Base-by-base conservation (phyloP, 2,113 vertebrate species). In the Vireo altiloquus region DNA sequence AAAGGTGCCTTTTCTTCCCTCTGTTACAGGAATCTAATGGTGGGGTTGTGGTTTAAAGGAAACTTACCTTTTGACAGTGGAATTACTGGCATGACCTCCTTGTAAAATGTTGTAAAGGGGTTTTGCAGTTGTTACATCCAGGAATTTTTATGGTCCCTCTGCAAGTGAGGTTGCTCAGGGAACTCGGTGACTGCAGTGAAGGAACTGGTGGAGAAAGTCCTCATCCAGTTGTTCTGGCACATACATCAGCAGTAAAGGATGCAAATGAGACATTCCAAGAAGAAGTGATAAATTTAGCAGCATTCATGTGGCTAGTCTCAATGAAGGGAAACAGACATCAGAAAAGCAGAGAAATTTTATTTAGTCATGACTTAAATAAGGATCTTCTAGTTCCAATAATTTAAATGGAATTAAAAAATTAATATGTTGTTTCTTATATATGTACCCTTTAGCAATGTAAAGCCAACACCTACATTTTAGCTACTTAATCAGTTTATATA, bases 201-300 rank as follows among this genome's bases (percentile, higher is more conserved):
- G 53, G 64, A 87, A 33, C 22, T 66, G 50, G 8, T 50, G 56
- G 50, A 25, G 44, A 66, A 86, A 53, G 59, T 61, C 74, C 54
- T 22, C n/a, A 61, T 44, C 31, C 63, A 24, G 28, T 71, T 63
- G 14, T 70, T 77, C 82, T 94, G 87, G 68, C 69, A 56, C 65
- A 78, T 63, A 25, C 30, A 25, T 59, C 39, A 82, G n/a, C 17
- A 54, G 30, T 66, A 74, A 92, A 89, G 70, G 82, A 87, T 95
- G 39, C 20, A 87, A 92, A 95, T 79, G 46, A 93, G 79, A 87
- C 72, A 76, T 80, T 94, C 74, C 72, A 85, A 86, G 64, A 72
- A 79, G 46, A 69, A 82, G n/a, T 50, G 44, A 54, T 90, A 86
- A 60, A 61, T 94, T 85, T 86, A 66, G 71, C 54, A 88, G 23